Evolutionary conservation across 2,113 vertebrate genomes (phyloP), one percentile per base, ranked within the genome.

Genomic region (Tor tambroides): DNA sequence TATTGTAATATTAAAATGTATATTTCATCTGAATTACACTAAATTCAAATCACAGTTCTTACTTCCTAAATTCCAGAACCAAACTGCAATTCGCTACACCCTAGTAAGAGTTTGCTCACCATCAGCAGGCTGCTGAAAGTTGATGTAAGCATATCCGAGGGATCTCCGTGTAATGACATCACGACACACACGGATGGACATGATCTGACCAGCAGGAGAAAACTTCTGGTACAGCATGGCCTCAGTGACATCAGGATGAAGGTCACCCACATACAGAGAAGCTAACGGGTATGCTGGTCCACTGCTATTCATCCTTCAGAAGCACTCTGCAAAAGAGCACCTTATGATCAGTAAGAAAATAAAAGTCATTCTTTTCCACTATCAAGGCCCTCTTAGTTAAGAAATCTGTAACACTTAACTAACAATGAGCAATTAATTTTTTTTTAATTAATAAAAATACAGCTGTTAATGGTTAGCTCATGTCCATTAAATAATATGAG

Each of bases 141-240:
- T 99, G 35, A 99, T 96, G 91, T 99, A 99, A 83, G 98, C 97
- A 1, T 99, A 99, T 89, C 98, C 97, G 77, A 99, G 95, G 0
- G 98, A 99, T 10, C 97, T 96, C 84, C 97, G 97, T 0, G 98
- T 98, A 90, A 97, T 95, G 75, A 99, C 93, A 2, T 99, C 98
- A 43, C 98, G 96, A 38, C 98, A 99, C 63, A 99, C 98, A 2
- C 98, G 95, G 90, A 99, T 99, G 28, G 98, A 99, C 95, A 98
- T 96, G 90, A 99, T 99, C n/a, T 96, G 96, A 43, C 98, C 98
- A 2, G 97, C 96, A 10, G 98, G 97, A 0, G 96, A 98, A 92
- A 99, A 99, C 88, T 99, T 99, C 94, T 99, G 97, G 0, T 97
- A 99, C 21, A 99, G 95, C 97, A 99, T 98, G 82, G 98, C 96